Conservation (phyloP, 2,888 invertebrate genomes). For the Tenthredo distinguenda region DNA sequence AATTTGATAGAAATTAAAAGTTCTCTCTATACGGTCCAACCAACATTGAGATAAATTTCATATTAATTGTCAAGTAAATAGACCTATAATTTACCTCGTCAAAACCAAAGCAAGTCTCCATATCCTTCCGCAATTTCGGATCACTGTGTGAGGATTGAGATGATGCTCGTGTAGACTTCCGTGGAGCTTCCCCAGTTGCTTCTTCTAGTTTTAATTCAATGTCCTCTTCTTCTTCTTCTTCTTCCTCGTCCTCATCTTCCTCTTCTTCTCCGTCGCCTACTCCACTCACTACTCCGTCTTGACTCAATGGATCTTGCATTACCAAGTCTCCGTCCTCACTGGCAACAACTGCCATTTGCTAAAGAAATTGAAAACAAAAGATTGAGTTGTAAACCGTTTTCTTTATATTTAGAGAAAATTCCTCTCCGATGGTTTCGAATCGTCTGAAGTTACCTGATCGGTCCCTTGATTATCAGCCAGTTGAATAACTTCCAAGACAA, state of each 20-base stretch:
- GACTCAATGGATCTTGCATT: slow-evolving; percentile 75
- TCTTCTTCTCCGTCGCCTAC: slow-evolving; percentile 76
- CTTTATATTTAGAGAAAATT: not conserved
- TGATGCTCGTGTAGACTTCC: slow-evolving; percentile 70
- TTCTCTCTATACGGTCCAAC: not conserved
- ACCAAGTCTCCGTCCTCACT: slow-evolving; percentile 77
- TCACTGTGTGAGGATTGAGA: slow-evolving; percentile 67
- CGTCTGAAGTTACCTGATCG: slow-evolving; percentile 78
- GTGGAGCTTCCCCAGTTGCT: slow-evolving; percentile 62
- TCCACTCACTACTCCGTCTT: slow-evolving; percentile 79
- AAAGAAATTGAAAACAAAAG: slow-evolving; percentile 38
- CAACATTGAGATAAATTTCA: not conserved
- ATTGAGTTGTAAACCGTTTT: not conserved
- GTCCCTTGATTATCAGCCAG: slow-evolving; percentile 85
- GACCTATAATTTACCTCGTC: slow-evolving; percentile 82
- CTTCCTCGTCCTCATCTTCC: slow-evolving; percentile 77
- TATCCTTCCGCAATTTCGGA: slow-evolving; percentile 81
- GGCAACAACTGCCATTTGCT: slow-evolving; percentile 78
- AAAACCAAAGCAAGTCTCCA: slow-evolving; percentile 91
- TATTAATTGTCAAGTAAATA: slow-evolving; percentile 14
- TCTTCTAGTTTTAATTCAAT: slow-evolving; percentile 68
- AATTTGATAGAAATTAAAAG: not conserved
- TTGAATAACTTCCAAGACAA: slow-evolving; percentile 94
- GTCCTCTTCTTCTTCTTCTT: slow-evolving; percentile 75
- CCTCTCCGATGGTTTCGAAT: not conserved